Conservation (phyloP, 2,797 vertebrate genomes). For the Coluber constrictor region DNA sequence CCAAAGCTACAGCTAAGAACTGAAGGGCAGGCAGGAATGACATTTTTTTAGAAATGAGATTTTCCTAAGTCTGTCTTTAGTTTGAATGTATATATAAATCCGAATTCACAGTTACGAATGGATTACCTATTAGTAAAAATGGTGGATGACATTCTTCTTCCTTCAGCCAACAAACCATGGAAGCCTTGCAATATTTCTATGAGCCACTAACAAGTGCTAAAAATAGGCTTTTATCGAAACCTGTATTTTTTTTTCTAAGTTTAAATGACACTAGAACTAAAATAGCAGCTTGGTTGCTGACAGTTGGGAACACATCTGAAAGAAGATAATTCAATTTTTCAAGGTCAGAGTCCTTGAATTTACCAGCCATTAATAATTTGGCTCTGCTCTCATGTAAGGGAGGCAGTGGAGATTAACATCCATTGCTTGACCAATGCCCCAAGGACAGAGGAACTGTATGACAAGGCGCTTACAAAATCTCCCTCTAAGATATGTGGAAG, state of each 20-base stretch:
- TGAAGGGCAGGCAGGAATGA: neutral
- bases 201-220: neutral
- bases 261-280: neutral
- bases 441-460: neutral
- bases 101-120: neutral
- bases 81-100: neutral
- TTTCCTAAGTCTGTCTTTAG: neutral
- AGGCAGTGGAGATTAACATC: neutral
- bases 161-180: neutral
- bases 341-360: neutral
- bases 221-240: neutral
- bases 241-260: neutral
- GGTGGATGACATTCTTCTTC: neutral
- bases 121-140: neutral
- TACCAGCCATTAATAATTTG: neutral
- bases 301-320: neutral
- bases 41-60: neutral
- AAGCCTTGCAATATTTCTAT: neutral
- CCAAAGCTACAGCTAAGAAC: neutral
- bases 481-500: neutral
- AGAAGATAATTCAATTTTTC: neutral
- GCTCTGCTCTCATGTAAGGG: neutral
- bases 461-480: neutral
- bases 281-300: neutral
- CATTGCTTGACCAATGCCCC: neutral